Conservation (phyloP, 2,113 vertebrate species). For the Equus quagga region DNA sequence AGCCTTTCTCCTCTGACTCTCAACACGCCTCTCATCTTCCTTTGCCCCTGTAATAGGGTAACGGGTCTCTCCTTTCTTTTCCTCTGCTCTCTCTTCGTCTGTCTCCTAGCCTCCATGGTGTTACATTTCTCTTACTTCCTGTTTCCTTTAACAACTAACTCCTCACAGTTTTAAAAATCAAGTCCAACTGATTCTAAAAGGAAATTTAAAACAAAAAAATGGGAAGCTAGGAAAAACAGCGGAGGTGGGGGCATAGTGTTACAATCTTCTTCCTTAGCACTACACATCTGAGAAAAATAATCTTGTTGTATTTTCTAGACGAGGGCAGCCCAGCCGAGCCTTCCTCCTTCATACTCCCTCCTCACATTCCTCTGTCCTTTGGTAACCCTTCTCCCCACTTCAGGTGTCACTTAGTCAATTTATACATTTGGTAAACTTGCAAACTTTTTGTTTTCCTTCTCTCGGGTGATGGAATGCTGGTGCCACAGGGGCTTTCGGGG, state of each 20-base stretch:
- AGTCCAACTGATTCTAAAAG: constrained; percentile 2
- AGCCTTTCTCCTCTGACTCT: neutral
- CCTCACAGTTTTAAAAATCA: neutral
- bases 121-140: neutral
- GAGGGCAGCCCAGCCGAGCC: neutral
- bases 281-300: neutral
- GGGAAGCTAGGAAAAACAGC: neutral
- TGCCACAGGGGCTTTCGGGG: neutral
- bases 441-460: neutral
- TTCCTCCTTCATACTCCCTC: accelerated
- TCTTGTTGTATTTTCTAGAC: neutral
- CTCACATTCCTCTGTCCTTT: neutral
- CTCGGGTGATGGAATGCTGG: neutral
- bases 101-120: neutral
- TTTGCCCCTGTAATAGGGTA: neutral
- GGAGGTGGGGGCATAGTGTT: neutral
- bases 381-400: neutral
- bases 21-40: neutral
- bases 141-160: neutral
- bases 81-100: neutral
- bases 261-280: neutral
- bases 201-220: constrained; percentile 7
- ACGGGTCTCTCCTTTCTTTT: neutral
- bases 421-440: neutral
- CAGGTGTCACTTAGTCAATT: neutral